A percentile compares a stretch with the other conserved stretches of the same genome.
phyloP scores from a whole-genome alignment of 2,797 vertebrate genomes.

The Xiphophorus birchmanni region DNA sequence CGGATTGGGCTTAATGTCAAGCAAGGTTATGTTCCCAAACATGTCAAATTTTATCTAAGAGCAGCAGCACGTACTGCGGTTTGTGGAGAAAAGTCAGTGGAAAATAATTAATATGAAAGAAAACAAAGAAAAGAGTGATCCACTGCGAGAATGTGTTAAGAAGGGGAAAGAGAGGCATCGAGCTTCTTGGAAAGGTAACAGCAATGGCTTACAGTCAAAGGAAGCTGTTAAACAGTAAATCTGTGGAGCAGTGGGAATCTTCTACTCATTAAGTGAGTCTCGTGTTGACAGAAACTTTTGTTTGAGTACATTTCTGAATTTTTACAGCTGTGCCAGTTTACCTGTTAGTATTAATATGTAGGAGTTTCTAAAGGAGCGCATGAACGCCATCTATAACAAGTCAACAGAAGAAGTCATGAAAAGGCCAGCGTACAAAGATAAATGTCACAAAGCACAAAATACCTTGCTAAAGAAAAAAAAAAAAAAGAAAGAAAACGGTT shows the following conservation, averaged over 20 bases:
- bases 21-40: slow-evolving; percentile 25
- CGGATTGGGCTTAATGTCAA: slow-evolving; percentile 29
- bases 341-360: neutral
- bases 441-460: neutral
- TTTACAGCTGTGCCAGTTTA: neutral
- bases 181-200: slow-evolving; percentile 37
- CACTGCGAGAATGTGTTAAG: slow-evolving; percentile 11
- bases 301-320: neutral
- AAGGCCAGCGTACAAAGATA: neutral
- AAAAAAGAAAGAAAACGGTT: slow-evolving; percentile 14
- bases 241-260: neutral
- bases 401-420: slow-evolving; percentile 22
- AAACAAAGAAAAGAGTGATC: slow-evolving; percentile 48
- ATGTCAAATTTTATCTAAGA: slow-evolving; percentile 21
- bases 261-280: neutral
- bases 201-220: slow-evolving; percentile 27
- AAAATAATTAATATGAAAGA: slow-evolving; percentile 70
- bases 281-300: neutral
- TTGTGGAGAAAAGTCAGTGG: slow-evolving; percentile 30
- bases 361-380: neutral
- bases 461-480: neutral
- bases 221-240: slow-evolving; percentile 27
- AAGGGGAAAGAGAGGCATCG: slow-evolving; percentile 18
- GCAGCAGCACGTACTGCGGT: slow-evolving; percentile 23
- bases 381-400: neutral